Conservation (phyloP, 1,140 invertebrate species). For the Nasonia giraulti region DNA sequence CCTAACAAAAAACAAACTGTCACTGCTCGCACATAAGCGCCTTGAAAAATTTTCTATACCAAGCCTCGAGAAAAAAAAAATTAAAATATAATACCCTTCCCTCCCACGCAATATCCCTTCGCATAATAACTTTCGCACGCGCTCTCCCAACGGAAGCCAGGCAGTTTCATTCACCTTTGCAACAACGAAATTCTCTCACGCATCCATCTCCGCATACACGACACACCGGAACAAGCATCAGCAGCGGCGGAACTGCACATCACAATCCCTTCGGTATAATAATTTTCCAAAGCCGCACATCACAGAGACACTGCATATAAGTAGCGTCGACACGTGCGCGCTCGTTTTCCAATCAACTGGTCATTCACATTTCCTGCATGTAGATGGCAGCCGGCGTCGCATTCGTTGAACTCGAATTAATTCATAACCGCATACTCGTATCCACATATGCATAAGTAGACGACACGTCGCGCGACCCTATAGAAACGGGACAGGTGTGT, state of each 20-base stretch:
- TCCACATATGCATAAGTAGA: not conserved
- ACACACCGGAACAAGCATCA: not conserved
- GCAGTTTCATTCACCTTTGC: not conserved
- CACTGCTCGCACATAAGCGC: too few species aligned
- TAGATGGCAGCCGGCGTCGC: not conserved
- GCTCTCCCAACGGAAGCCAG: not conserved
- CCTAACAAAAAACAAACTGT: too few species aligned
- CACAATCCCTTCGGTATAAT: too few species aligned
- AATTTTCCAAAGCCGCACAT: not conserved
- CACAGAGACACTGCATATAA: too few species aligned
- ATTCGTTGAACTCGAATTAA: constrained; percentile 4
- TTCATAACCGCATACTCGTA: not conserved
- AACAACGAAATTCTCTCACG: not conserved
- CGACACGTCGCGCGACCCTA: too few species aligned
- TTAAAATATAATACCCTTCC: not conserved
- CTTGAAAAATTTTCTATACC: not conserved
- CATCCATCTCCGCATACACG: not conserved
- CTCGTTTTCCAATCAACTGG: constrained; percentile 41
- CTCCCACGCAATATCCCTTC: not conserved
- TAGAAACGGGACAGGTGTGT: too few species aligned
- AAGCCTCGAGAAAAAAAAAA: not conserved
- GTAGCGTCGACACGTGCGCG: not conserved
- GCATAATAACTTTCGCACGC: not conserved
- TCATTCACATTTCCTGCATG: constrained; percentile 39
- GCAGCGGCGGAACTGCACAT: too few species aligned